phyloP scores from a whole-genome alignment of 2,797 vertebrate species.

The Falco biarmicus region DNA sequence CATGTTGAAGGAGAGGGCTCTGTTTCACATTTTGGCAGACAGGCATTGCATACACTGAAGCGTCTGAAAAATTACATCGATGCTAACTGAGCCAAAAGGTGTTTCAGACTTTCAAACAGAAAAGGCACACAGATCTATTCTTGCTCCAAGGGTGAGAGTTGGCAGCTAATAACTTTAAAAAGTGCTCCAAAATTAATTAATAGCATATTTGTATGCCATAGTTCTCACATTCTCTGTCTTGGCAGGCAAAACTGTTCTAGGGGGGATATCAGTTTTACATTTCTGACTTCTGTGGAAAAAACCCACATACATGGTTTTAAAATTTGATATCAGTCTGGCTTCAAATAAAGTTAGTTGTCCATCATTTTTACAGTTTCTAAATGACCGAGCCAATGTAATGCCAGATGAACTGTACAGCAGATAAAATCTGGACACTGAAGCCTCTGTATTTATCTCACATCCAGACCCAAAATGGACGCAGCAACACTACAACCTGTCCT shows the following conservation, averaged over 20 bases:
- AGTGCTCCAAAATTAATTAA: conserved; percentile 1
- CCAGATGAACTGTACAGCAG: background rate
- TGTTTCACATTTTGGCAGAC: background rate
- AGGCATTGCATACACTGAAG: background rate
- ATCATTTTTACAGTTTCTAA: background rate
- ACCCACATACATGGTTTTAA: background rate
- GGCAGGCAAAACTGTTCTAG: background rate
- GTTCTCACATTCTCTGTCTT: background rate
- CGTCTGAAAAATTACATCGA: background rate
- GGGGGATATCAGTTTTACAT: background rate
- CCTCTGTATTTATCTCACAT: background rate
- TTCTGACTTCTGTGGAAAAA: background rate
- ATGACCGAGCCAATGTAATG: background rate
- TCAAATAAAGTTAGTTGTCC: background rate
- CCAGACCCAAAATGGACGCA: background rate
- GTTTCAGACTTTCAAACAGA: background rate
- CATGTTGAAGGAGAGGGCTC: background rate
- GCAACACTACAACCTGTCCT: background rate
- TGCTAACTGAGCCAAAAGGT: background rate
- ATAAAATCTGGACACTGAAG: background rate
- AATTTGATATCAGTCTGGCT: background rate
- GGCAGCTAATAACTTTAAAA: background rate
- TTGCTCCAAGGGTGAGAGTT: background rate
- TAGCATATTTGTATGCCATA: background rate
- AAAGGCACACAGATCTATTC: background rate